Percentiles rank a stretch among this genome's conserved stretches.
Evolutionary conservation across 2,113 vertebrate species (phyloP).

Genomic region (Takifugu bimaculatus): DNA sequence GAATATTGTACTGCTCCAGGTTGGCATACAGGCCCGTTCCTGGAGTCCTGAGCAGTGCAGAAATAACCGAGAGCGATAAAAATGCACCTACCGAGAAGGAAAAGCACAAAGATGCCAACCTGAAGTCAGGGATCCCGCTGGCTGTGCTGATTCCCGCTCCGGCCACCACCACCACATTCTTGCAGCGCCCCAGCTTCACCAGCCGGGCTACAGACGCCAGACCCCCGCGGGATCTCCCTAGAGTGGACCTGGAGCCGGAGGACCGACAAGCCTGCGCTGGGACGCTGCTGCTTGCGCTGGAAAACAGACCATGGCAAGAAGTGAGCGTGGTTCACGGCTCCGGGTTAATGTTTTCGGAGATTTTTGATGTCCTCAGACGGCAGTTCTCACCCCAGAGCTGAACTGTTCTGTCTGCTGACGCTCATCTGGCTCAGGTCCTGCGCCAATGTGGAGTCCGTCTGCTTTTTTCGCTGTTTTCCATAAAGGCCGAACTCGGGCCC

Average conservation of each 20-base stretch:
- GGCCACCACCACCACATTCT: conserved; percentile 75
- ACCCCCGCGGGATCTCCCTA: conserved; percentile 21
- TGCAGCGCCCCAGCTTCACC: conserved; percentile 69
- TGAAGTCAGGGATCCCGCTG: conserved; percentile 81
- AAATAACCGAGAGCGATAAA: too few relatives aligned
- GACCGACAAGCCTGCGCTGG: conserved; percentile 6
- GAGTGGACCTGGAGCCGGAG: conserved; percentile 10
- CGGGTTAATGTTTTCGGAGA: too few relatives aligned
- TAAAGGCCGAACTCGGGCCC: conserved; percentile 26
- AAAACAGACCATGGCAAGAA: too few relatives aligned
- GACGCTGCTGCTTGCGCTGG: conserved; percentile 7
- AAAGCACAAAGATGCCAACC: conserved; percentile 43
- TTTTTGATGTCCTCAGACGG: too few relatives aligned
- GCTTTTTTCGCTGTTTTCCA: conserved; percentile 52
- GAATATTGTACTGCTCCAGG: conserved; percentile 74
- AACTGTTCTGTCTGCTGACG: conserved; percentile 51
- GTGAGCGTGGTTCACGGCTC: too few relatives aligned
- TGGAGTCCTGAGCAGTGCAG: conserved; percentile 62
- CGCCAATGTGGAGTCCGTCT: conserved; percentile 50
- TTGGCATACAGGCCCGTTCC: conserved; percentile 78
- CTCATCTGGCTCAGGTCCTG: conserved; percentile 72
- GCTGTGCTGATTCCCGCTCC: conserved; percentile 81
- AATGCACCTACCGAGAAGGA: not conserved
- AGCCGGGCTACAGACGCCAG: conserved; percentile 74
- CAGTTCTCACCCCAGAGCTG: conserved; percentile 40